phyloP scores from a whole-genome alignment of 2,888 invertebrate species.

The Hirudinaria manillensis region DNA sequence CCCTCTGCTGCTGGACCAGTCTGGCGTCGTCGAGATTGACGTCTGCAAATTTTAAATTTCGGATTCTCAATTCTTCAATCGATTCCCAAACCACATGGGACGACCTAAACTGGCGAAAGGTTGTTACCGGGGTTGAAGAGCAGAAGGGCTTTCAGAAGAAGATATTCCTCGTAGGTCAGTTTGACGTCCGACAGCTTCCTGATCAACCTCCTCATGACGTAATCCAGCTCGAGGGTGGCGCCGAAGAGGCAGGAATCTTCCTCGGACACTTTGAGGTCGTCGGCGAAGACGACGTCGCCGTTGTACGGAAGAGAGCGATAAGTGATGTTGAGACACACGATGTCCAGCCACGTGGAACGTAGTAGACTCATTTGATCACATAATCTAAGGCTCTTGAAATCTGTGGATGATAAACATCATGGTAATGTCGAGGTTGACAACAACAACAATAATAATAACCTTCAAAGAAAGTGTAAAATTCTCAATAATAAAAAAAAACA shows the following conservation, averaged over 20 bases:
- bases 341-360: slow-evolving; percentile 34
- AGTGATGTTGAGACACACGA: slow-evolving; percentile 35
- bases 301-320: slow-evolving; percentile 34
- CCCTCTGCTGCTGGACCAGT: slow-evolving; percentile 31
- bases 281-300: slow-evolving; percentile 33
- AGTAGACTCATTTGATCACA: slow-evolving; percentile 35
- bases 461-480: too few relatives aligned
- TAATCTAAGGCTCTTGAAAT: slow-evolving; percentile 22
- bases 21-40: slow-evolving; percentile 22
- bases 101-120: not conserved
- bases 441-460: too few relatives aligned
- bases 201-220: slow-evolving; percentile 32
- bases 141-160: slow-evolving; percentile 33
- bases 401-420: slow-evolving; percentile 25
- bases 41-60: slow-evolving; percentile 14
- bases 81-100: not conserved
- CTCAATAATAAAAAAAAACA: too few relatives aligned
- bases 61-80: too few relatives aligned
- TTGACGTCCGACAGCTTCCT: slow-evolving; percentile 30
- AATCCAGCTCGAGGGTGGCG: slow-evolving; percentile 30
- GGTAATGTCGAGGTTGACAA: too few relatives aligned
- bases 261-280: slow-evolving; percentile 34
- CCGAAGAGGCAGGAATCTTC: slow-evolving; percentile 26
- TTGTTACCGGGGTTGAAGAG: slow-evolving; percentile 34
- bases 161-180: slow-evolving; percentile 30